Percentiles rank a stretch among this genome's conserved stretches.
Conservation (phyloP, 2,113 vertebrate species). For the Montifringilla adamsi region DNA sequence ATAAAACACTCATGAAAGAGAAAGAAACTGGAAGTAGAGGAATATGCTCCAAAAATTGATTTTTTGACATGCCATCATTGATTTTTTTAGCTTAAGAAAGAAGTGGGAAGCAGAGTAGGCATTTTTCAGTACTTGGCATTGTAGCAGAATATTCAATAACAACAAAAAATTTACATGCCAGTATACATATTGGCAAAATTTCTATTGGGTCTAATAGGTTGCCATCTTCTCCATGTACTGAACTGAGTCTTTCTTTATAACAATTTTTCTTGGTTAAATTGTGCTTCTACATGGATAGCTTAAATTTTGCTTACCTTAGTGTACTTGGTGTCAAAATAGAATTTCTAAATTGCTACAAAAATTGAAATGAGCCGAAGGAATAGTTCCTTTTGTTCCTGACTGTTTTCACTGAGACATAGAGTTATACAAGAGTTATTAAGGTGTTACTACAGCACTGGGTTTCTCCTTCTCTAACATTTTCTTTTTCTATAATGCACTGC, state of each 20-base stretch:
- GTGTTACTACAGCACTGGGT: neutral
- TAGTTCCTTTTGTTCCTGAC: neutral
- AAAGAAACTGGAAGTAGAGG: neutral
- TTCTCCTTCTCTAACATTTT: neutral
- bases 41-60: neutral
- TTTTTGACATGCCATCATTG: neutral
- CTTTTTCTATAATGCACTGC: neutral
- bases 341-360: neutral
- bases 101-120: neutral
- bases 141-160: neutral
- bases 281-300: neutral
- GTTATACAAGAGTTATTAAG: neutral
- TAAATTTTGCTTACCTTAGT: neutral
- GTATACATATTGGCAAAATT: neutral
- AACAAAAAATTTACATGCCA: neutral
- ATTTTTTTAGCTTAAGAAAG: slow-evolving; percentile 32
- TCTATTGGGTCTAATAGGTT: neutral
- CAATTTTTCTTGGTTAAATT: neutral
- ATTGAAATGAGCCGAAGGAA: neutral
- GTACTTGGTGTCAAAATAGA: neutral
- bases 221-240: neutral
- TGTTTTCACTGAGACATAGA: neutral
- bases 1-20: neutral
- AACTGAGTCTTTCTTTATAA: neutral
- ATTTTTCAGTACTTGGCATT: slow-evolving; percentile 42